A percentile compares a stretch with the other conserved stretches of the same genome.
Evolutionary conservation across 2,113 vertebrate genomes (phyloP).

Genomic region (Platycercus adscitus): DNA sequence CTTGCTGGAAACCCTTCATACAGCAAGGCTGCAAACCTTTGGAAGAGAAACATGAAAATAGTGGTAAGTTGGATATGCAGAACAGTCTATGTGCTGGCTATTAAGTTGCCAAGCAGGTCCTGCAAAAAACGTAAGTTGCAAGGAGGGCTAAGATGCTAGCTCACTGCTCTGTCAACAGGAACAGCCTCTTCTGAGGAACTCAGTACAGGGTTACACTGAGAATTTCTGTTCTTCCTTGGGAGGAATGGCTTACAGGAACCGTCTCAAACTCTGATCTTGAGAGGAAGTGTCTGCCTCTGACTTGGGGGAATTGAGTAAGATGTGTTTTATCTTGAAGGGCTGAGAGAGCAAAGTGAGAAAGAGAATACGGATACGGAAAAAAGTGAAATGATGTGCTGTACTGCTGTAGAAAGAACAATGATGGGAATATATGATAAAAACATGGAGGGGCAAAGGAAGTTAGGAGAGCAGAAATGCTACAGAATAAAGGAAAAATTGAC

Average conservation of each 20-base stretch:
- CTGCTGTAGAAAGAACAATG: background rate
- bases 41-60: background rate
- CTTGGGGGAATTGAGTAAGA: background rate
- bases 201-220: background rate
- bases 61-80: accelerated
- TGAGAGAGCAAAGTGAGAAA: background rate
- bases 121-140: background rate
- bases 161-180: background rate
- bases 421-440: background rate
- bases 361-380: background rate
- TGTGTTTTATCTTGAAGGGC: background rate
- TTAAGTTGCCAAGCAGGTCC: background rate
- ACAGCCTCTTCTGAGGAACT: background rate
- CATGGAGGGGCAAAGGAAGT: background rate
- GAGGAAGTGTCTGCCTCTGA: background rate
- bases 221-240: background rate
- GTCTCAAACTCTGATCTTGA: background rate
- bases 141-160: background rate
- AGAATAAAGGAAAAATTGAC: background rate
- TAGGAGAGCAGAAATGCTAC: background rate
- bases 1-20: background rate
- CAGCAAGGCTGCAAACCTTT: background rate
- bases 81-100: background rate
- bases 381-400: background rate
- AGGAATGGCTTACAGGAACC: background rate